Percentiles rank a stretch among this genome's conserved stretches.
Evolutionary conservation across 2,888 invertebrate species (phyloP).

Genomic region (Sarcophaga carnaria): DNA sequence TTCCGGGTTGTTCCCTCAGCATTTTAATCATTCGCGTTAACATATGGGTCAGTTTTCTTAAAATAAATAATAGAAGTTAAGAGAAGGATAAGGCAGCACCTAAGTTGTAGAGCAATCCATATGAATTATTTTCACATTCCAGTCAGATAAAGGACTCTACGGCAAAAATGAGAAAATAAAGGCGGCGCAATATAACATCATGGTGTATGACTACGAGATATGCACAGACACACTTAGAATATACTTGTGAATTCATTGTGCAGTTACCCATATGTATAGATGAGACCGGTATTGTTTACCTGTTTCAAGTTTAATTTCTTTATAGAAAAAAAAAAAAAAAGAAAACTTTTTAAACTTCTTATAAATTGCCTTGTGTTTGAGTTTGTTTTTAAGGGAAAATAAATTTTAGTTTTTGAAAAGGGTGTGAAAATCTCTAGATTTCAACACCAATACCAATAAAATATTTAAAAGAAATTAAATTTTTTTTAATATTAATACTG

Average conservation of each 20-base stretch:
- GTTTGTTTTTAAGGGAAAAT: conserved; percentile 54
- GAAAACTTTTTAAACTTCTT: conserved; percentile 57
- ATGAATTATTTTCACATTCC: no score
- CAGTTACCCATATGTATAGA: background rate
- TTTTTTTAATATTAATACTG: background rate
- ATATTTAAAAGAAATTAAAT: conserved; percentile 25
- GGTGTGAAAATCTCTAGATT: conserved; percentile 81
- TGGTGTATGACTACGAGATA: no score
- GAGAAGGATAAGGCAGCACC: no score
- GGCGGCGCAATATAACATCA: no score
- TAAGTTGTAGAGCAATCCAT: no score
- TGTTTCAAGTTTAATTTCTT: conserved; percentile 79
- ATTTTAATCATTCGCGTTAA: background rate
- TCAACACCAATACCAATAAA: conserved; percentile 70
- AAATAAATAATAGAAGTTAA: background rate
- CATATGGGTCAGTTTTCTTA: background rate
- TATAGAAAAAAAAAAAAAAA: conserved; percentile 56
- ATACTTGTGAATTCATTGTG: background rate
- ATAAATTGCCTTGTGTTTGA: conserved; percentile 74
- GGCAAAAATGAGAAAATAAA: no score
- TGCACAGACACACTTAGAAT: background rate
- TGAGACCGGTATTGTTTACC: conserved; percentile 74
- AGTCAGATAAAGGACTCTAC: no score
- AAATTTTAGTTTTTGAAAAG: conserved; percentile 54
- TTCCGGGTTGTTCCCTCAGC: background rate